Base-by-base conservation (phyloP, 2,797 vertebrate genomes). In the Takifugu rubripes region DNA sequence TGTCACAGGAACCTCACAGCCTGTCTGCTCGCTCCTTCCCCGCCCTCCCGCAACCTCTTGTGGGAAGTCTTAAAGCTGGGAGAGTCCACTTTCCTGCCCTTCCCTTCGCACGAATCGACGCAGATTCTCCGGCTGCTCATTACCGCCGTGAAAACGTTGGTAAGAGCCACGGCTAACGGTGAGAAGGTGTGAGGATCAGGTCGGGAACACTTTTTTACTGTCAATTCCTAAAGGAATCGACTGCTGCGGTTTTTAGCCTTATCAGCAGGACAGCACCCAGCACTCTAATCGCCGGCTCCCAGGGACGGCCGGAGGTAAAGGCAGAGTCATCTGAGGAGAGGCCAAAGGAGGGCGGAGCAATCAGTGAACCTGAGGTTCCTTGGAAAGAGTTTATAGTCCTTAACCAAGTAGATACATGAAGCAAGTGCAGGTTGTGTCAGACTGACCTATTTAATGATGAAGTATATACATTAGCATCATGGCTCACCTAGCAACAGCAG, bases 201-300 rank as follows among this genome's bases (percentile, higher is more conserved):
- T 2, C 3, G 31, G 31, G 3, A 10, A 46, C 44, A 46, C 16
- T 46, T 46, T 46, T 46, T 9, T 21, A n/a, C 17, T 21, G 16
- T 46, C 17, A 8, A 5, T n/a, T n/a, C 44, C 44, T 44, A n/a
- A 40, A 46, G 44, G 44, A 21, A 46, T 21, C 17, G 6, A 15
- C 5, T n/a, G 43, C 43, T 44, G 43, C 43, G 14, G 14, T n/a
- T 44, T 15, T 5, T 15, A 21, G 78, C 55, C 84, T 92, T 92
- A 92, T 92, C 87, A 79, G 83, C 76, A 77, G 83, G 87, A 87
- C 83, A 85, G 88, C 81, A 82, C 83, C 72, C 78, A 69, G 82
- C 54, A 31, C 77, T 87, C 81, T 91, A 90, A 91, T 92, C 90
- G 78, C 75, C 26, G 64, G 72, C 74, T 75, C 57, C 79, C 89